Evolutionary conservation across 1,140 invertebrate species (phyloP), one percentile per base, ranked within the genome.

Genomic region (Orius laevigatus): DNA sequence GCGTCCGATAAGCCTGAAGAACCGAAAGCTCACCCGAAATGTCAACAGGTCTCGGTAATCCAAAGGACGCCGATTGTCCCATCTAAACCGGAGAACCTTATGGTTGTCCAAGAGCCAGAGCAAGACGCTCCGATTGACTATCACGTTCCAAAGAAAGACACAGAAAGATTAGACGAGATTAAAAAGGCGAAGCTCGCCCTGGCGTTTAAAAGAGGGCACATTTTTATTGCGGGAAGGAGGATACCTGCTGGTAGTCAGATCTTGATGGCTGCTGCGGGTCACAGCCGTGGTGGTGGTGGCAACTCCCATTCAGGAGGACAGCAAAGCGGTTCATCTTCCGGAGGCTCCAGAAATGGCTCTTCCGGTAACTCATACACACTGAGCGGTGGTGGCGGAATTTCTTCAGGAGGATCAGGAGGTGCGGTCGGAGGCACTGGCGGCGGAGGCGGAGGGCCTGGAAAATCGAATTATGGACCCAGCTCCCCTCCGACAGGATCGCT

Each of bases 121-220:
- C 78, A 88, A 65, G 84, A 87, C 40, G 82, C 85, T 54, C 84
- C 85, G 0, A 87, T 89, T 45, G 82, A 89, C 59, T 89, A 89
- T 62, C 83, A 81, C 55, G 81, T 89, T 48, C 83, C 83, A 12
- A 86, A 83, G 62, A 75, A 52, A 73, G 77, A 15, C 14, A 35
- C 47, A 18, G 46, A 14, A 55, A 60, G 5, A 48, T 60, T 12
- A 53, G 62, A 45, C 66, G 53, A 69, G 66, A 51, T 60, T 9
- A 63, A 64, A 25, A 64, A 64, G 1, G 67, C 63, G 50, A 66
- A 64, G 25, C 65, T 68, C 40, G 61, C 66, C 1, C 39, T 56
- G 14, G 53, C 54, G 5, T 52, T 55, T 15, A 56, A 55, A 19
- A 49, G 54, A 47, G 50, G 49, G n/a, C 51, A 51, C 31, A 47